Evolutionary conservation across 2,113 vertebrate species (phyloP).

Genomic region (Zosterops hypoxanthus): DNA sequence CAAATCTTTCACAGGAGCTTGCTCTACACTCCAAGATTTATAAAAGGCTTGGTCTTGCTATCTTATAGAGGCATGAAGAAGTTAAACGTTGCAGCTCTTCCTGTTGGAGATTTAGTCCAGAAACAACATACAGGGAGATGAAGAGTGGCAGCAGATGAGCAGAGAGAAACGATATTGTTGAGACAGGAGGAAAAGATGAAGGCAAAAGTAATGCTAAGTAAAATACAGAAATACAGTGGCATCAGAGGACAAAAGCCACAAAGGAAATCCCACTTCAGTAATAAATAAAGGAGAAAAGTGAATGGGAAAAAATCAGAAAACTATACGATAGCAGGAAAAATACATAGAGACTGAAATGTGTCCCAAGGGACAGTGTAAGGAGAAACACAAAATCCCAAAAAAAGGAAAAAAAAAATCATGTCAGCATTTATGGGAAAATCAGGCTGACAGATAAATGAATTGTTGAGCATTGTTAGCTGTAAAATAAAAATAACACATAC

Average conservation of each 20-base stretch:
- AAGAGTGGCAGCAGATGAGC: not conserved
- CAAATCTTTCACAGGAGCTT: not conserved
- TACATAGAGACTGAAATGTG: not conserved
- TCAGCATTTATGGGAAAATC: not conserved
- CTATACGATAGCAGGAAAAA: not conserved
- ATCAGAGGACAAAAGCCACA: not conserved
- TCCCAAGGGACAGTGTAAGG: not conserved
- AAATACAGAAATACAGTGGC: not conserved
- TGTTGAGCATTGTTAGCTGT: not conserved
- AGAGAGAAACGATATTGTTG: not conserved
- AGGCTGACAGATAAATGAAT: not conserved
- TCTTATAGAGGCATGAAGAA: rapidly evolving
- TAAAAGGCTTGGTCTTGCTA: rapidly evolving
- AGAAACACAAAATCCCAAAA: not conserved
- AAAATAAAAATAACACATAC: not conserved
- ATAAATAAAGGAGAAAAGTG: not conserved
- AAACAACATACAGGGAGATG: not conserved
- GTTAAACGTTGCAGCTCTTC: not conserved
- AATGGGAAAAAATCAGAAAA: not conserved
- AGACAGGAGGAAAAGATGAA: not conserved
- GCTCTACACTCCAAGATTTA: not conserved
- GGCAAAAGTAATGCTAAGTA: not conserved
- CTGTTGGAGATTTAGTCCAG: not conserved
- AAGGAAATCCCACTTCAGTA: not conserved
- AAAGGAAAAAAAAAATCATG: not conserved